A percentile compares a stretch with the other conserved stretches of the same genome.
Evolutionary conservation across 1,140 invertebrate species (phyloP).

Genomic region (Berghia stephanieae): DNA sequence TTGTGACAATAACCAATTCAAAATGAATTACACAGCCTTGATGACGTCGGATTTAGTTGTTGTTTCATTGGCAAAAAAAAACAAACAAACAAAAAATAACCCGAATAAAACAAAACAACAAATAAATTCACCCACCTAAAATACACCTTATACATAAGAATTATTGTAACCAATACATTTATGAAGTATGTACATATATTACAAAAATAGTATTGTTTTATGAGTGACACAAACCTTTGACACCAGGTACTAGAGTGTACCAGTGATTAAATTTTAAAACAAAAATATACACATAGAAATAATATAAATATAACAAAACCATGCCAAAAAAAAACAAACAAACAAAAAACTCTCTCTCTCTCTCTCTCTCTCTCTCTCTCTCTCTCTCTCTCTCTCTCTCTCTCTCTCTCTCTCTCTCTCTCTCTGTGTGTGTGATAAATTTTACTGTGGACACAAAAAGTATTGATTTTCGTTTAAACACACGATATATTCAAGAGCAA

Average conservation of each 20-base stretch:
- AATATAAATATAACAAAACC: background rate
- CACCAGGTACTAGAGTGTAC: background rate
- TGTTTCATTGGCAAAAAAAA: too few species aligned
- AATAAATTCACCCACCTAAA: too few species aligned
- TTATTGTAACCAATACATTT: background rate
- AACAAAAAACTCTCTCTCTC: background rate
- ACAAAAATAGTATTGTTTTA: background rate
- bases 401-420: slow-evolving; percentile 27
- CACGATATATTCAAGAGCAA: background rate
- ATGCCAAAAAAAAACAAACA: background rate
- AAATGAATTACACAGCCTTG: too few species aligned
- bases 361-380: slow-evolving; percentile 32
- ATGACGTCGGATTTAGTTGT: too few species aligned
- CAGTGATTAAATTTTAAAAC: background rate
- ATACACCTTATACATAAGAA: slow-evolving; percentile 15
- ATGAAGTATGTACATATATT: background rate
- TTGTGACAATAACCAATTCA: too few species aligned
- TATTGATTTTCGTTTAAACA: background rate
- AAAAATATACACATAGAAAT: background rate
- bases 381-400: slow-evolving; percentile 24
- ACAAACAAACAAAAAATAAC: too few species aligned
- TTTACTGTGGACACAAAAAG: background rate
- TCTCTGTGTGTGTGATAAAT: background rate
- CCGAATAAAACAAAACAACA: too few species aligned
- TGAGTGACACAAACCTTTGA: background rate